Conservation (phyloP, 2,888 invertebrate genomes). For the Pristionchus entomophagus region DNA sequence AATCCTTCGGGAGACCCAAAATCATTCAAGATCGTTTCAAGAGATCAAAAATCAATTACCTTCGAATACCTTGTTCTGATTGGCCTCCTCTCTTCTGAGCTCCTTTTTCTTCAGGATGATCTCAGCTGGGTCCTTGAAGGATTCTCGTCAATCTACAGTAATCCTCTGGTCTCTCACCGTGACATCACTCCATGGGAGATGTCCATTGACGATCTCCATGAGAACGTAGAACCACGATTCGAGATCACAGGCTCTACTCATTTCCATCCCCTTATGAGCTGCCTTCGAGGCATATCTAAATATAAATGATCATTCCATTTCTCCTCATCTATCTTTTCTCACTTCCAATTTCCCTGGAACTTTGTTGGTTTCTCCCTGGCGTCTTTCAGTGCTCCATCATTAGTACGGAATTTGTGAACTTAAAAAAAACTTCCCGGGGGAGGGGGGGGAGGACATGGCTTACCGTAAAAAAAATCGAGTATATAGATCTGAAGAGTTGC, state of each 20-base stretch:
- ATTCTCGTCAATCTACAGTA: no score
- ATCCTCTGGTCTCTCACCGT: background rate
- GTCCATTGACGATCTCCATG: constrained; percentile 16
- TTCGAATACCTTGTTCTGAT: constrained; percentile 11
- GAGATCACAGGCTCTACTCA: constrained; percentile 40
- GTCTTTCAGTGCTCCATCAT: background rate
- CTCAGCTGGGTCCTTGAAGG: constrained; percentile 14
- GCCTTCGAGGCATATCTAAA: constrained; percentile 18
- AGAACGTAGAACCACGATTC: constrained; percentile 46
- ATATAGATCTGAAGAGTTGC: constrained; percentile 41
- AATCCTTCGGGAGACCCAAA: constrained; percentile 26
- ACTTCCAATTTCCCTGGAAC: constrained; percentile 45
- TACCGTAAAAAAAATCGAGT: constrained; percentile 45
- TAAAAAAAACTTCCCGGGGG: no score
- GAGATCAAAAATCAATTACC: constrained; percentile 8
- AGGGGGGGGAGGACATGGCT: no score
- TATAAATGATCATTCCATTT: background rate
- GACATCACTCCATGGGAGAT: constrained; percentile 12
- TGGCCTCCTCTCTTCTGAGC: background rate
- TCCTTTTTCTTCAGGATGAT: constrained; percentile 35
- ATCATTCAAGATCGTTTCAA: background rate
- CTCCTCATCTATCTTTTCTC: background rate
- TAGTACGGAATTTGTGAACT: constrained; percentile 21
- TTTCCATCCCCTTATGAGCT: constrained; percentile 39
- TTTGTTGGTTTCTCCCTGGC: constrained; percentile 38